Percentiles rank a stretch among this genome's conserved stretches.
These are phyloP conservation scores for Rambutsinella grinnellia DNA, from an alignment of 2,888 invertebrate genomes.

Conservation along the genomic window DNA sequence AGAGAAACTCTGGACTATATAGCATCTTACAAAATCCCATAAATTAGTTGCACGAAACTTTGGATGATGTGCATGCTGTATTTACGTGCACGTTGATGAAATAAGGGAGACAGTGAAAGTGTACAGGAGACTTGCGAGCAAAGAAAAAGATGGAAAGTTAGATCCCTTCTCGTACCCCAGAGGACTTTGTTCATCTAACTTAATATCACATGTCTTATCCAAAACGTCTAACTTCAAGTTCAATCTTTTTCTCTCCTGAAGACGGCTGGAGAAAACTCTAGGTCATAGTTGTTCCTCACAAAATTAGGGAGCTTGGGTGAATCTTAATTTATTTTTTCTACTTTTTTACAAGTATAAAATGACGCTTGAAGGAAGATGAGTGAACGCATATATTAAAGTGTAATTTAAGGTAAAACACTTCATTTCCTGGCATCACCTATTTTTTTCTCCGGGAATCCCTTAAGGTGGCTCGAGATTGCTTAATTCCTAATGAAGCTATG, in stretches of 20 bases:
- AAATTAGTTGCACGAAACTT: not conserved
- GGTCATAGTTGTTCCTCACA: not conserved
- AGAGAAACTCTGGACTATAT: too few species aligned
- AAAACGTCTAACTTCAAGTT: not conserved
- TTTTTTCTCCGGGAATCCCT: too few species aligned
- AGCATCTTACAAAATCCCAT: not conserved
- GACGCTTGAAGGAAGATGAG: too few species aligned
- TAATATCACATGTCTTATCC: not conserved
- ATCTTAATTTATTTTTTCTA: not conserved
- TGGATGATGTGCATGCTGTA: not conserved
- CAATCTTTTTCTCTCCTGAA: not conserved
- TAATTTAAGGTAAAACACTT: too few species aligned
- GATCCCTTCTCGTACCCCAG: not conserved
- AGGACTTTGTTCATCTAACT: not conserved
- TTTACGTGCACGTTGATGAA: not conserved
- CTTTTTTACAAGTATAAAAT: too few species aligned
- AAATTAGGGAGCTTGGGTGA: constrained; percentile 3
- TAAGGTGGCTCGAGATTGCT: too few species aligned
- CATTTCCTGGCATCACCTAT: too few species aligned
- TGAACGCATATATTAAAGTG: too few species aligned
- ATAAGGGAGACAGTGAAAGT: not conserved
- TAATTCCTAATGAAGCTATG: too few species aligned
- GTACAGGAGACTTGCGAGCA: not conserved
- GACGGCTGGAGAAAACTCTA: not conserved
- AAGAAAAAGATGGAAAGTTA: too few species aligned